A percentile compares a stretch with the other conserved stretches of the same genome.
phyloP scores from a whole-genome alignment of 1,140 invertebrate genomes.

The Drosophila ambigua region DNA sequence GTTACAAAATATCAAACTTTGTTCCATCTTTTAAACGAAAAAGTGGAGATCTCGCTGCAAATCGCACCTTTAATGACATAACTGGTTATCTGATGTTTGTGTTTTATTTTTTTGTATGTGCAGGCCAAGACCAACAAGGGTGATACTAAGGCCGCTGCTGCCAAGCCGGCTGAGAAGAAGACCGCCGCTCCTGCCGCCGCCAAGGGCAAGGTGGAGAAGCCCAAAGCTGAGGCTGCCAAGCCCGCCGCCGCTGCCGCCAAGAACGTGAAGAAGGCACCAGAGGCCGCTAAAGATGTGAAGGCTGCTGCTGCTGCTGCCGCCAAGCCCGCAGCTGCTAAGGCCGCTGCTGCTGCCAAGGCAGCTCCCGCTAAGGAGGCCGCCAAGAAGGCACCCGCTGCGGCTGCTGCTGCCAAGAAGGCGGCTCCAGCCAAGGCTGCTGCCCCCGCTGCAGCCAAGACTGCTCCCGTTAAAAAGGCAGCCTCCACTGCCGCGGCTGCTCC shows the following conservation, averaged over 20 bases:
- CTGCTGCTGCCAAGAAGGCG: conserved; percentile 63
- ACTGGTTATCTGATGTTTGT: neutral
- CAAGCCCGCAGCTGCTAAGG: conserved; percentile 68
- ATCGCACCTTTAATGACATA: neutral
- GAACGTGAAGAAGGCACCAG: conserved; percentile 71
- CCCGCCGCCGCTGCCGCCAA: conserved; percentile 76
- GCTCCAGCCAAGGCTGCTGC: conserved; percentile 54
- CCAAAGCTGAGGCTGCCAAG: conserved; percentile 81
- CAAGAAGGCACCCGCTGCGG: conserved; percentile 58
- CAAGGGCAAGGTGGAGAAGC: conserved; percentile 83
- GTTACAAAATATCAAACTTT: conserved; percentile 19
- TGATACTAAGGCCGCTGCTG: conserved; percentile 73
- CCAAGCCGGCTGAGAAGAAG: conserved; percentile 80
- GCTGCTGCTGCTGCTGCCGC: conserved; percentile 60
- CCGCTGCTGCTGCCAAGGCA: conserved; percentile 82
- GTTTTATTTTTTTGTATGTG: conserved; percentile 18
- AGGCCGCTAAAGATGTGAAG: conserved; percentile 51
- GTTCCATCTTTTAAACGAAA: neutral
- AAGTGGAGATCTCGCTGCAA: neutral
- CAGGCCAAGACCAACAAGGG: conserved; percentile 81
- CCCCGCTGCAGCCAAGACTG: conserved; percentile 41
- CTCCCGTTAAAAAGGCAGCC: conserved; percentile 63
- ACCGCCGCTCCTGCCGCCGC: conserved; percentile 72
- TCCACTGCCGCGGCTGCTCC: conserved; percentile 68
- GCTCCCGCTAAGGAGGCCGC: conserved; percentile 67